Evolutionary conservation across 2,113 vertebrate species (phyloP), one percentile per base, ranked within the genome.

Genomic region (Cyanoramphus novaezelandiae): DNA sequence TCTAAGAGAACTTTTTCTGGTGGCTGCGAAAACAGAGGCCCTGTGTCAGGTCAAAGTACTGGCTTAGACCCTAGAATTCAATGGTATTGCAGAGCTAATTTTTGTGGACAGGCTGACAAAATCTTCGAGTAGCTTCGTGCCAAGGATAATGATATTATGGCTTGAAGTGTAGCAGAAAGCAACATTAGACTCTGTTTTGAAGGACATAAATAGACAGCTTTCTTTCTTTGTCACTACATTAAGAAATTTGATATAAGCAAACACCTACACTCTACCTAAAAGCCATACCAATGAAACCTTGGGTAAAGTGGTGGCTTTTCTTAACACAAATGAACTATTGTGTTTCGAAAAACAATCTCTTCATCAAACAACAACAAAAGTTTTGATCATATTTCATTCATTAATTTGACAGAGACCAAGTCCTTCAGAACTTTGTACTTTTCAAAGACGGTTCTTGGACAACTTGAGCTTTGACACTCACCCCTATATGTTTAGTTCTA

Each of bases 131-230:
- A 82, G 37, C 21, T 94, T 60, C 68, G 41, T 96, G 92, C 85
- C 91, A 94, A 95, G 92, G 70, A 80, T 82, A 97, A 96, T 88
- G 93, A 72, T 63, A 75, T 88, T 92, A 79, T 15, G 21, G 53
- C 44, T 95, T 79, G 74, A 74, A 95, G n/a, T 65, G 65, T 46
- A 69, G 44, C 27, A 71, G 57, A 88, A 91, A 90, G 49, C 39
- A 92, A 75, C 52, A 64, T 57, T 31, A 74, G 39, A 57, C 7
- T 72, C 75, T 79, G 19, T 68, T 90, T 84, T 91, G 76, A 92
- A 60, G 53, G 24, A 33, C 82, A n/a, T 70, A 85, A 92, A 67
- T 85, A 92, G 97, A 96, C 71, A 97, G 39, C 35, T 93, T 88
- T 93, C 37, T 93, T 88, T 95, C 79, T 90, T 95, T 94, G 92